Base-by-base conservation (phyloP, 2,888 invertebrate species). In the Eristalinus sepulchralis region DNA sequence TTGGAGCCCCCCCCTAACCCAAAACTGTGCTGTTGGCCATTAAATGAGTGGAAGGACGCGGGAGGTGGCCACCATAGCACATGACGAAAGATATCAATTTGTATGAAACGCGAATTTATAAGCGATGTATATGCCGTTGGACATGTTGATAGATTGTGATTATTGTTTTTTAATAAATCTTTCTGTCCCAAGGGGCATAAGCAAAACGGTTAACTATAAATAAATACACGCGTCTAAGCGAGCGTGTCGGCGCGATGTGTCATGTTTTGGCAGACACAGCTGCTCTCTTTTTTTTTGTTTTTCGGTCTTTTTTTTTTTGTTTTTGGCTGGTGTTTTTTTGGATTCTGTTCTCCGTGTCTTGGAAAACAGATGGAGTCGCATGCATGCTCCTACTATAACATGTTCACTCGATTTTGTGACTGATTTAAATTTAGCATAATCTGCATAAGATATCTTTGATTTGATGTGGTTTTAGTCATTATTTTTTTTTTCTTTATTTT, bases 1-100 rank as follows among this genome's bases (percentile, higher is more conserved):
- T 27, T 27, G 5, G 5, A 27, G 27, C 27, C 27, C 27, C 27
- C 27, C 27, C 5, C 27, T 27, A 2, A 2, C 27, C 27, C 27
- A 27, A 27, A 27, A 27, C 2, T 27, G 27, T 27, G 27, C 27
- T 27, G 27, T 27, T 2, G 27, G 5, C 2, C 27, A 27, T 27
- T 27, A 3, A 27, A 27, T 27, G 27, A 27, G 5, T 27, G 27
- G 27, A 5, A 27, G 27, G 27, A n/a, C n/a, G 39, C 3, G 39
- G 39, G 64, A 62, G 47, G 70, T 63, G 53, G 34, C 34, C 34
- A 34, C 47, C 63, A 75, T 8, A 34, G 34, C 63, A 75, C 73
- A 79, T 75, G 76, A 80, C 80, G 71, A 77, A 85, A 68, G 63
- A 81, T 77, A 77, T 83, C 80, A 83, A 83, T 83, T 79, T 75